phyloP scores from a whole-genome alignment of 1,140 invertebrate species.

The Homalodisca vitripennis region DNA sequence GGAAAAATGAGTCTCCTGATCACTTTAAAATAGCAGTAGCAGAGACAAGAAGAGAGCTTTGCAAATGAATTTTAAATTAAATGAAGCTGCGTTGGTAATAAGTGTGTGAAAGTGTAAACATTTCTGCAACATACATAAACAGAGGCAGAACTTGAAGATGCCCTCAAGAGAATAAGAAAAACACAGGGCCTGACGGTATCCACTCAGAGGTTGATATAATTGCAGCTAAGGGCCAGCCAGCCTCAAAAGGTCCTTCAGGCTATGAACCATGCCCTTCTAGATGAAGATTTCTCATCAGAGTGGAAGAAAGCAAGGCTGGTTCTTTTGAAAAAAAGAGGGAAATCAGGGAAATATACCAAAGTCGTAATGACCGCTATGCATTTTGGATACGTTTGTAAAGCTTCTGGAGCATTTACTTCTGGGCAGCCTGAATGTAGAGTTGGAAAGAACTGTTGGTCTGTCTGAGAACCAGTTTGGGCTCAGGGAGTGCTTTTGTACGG shows the following conservation, averaged over 20 bases:
- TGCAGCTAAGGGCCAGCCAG: not conserved
- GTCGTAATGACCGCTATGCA: no score
- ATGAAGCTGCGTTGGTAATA: not conserved
- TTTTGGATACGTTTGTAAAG: not conserved
- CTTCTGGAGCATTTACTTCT: not conserved
- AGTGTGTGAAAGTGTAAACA: not conserved
- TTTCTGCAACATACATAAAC: not conserved
- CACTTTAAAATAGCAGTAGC: not conserved
- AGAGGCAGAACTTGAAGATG: not conserved
- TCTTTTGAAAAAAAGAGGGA: not conserved
- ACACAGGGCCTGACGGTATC: not conserved
- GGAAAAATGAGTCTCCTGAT: not conserved
- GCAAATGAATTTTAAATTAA: not conserved
- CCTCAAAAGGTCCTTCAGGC: not conserved
- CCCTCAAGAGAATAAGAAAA: not conserved
- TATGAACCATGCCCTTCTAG: not conserved
- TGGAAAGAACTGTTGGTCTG: not conserved
- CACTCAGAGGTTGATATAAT: not conserved
- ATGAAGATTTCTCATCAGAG: not conserved
- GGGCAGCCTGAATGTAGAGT: not conserved
- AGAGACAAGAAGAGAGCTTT: no score
- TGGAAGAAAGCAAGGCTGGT: constrained; percentile 5
- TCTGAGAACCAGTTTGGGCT: not conserved
- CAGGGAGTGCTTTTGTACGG: not conserved
- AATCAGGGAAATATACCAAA: no score